phyloP scores from a whole-genome alignment of 2,113 vertebrate species.

The Forbesichthys papilliferus region DNA sequence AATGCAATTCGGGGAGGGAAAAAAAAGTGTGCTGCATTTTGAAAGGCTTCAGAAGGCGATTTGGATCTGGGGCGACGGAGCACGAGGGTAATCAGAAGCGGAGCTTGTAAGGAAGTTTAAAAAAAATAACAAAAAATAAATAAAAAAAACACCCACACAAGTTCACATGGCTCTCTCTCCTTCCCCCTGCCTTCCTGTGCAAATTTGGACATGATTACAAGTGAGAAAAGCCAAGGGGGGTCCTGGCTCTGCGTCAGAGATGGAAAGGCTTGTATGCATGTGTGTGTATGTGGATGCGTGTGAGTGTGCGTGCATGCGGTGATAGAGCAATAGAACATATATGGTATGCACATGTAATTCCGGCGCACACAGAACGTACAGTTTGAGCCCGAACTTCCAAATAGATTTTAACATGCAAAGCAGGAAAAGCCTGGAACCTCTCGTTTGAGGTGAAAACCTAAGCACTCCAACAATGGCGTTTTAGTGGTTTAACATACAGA shows the following conservation, averaged over 20 bases:
- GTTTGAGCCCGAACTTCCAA: conserved; percentile 63
- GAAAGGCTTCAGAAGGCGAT: conserved; percentile 61
- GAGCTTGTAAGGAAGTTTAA: conserved; percentile 51
- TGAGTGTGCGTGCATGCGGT: conserved; percentile 37
- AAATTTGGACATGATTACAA: conserved; percentile 80
- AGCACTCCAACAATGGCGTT: conserved; percentile 72
- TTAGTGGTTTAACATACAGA: conserved; percentile 63
- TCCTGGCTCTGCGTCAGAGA: conserved; percentile 71
- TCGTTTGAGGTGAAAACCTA: conserved; percentile 67
- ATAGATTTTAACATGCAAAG: conserved; percentile 73
- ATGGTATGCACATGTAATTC: conserved; percentile 34
- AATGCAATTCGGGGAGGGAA: too few relatives aligned
- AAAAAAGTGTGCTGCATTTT: conserved; percentile 16
- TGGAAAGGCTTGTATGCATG: conserved; percentile 57
- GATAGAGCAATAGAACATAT: conserved; percentile 40
- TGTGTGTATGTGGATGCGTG: conserved; percentile 41
- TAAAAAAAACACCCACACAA: conserved; percentile 73
- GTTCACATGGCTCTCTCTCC: conserved; percentile 66
- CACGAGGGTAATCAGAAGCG: conserved; percentile 62
- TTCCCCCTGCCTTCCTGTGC: conserved; percentile 71
- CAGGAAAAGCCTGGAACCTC: conserved; percentile 68
- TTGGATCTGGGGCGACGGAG: conserved; percentile 60
- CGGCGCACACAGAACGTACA: conserved; percentile 34
- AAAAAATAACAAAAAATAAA: conserved; percentile 11
- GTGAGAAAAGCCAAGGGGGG: conserved; percentile 78